Base-by-base conservation (phyloP, 2,888 invertebrate genomes). In the Heliconius cydno region DNA sequence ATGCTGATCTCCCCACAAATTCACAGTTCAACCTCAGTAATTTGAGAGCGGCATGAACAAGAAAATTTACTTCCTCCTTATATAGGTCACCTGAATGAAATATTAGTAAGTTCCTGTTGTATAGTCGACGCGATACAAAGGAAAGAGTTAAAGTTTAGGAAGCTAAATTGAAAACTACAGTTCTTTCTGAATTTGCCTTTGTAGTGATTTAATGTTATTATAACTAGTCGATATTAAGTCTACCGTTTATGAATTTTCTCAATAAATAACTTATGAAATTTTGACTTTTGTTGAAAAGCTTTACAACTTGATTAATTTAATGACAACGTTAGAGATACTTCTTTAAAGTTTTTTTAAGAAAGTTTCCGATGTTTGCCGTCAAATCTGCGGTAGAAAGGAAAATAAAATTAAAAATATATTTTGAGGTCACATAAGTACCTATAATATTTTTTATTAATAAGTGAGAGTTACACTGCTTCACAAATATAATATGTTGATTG, bases 51-150 rank as follows among this genome's bases (percentile, higher is more conserved):
- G 57, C 71, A 78, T 72, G 79, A 79, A 80, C 63, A 80, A 80
- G 82, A 80, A 79, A 82, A 78, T 81, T 82, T 78, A 78, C 79
- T 80, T 80, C 60, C 78, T 71, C 41, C 76, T 76, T 46, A 82
- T 80, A 76, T 80, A 82, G 80, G 80, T 80, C 82, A 82, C 76
- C 77, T 71, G 79, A 76, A 80, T 82, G 79, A 80, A 82, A 79
- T 82, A 82, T 80, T 78, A 78, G 79, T 60, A 60, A 57, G 60
- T 60, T 73, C 34, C 34, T 73, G 73, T 57, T 60, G 60, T 70
- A 73, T 70, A 68, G 79, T 67, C 38, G 68, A 60, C 63, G 76
- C 76, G 67, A 80, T 78, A 79, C 79, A 79, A 68, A 73, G 57
- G 30, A 73, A 73, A 73, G n/a, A 60, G 52, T 34, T 60, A 73